Evolutionary conservation across 2,113 vertebrate genomes (phyloP), one percentile per base, ranked within the genome.

Genomic region (Apteryx mantelli): DNA sequence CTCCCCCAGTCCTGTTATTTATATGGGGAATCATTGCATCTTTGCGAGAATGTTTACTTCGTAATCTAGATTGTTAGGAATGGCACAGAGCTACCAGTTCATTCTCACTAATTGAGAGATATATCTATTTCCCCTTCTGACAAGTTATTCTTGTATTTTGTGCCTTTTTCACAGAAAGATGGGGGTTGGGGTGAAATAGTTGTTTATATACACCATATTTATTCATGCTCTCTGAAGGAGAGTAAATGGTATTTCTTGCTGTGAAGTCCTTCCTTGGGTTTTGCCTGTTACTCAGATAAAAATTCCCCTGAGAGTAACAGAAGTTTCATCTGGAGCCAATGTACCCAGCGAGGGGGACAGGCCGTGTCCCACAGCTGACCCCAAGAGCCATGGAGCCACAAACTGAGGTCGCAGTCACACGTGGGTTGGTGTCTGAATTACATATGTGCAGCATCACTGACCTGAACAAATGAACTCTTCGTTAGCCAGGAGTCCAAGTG

Each of bases 331-430:
- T n/a, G 32, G 60, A 74, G 30, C 10, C 38, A 25, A 20, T 14
- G 5, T 9, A 53, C 7, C 20, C 15, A 1, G 1, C 24, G 6
- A 30, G 3, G 18, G 2, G 13, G 13, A 53, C 30, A 84, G 74
- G 46, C 19, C 28, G 61, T 32, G 46, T 40, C 38, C 16, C 13
- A 26, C 30, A 52, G 16, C 14, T 65, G n/a, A 34, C 17, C 4
- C 1, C 32, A 38, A 38, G 52, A 86, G 17, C 11, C 52, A 6
- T 7, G 60, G n/a, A 65, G 18, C 53, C 26, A 63, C 36, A 48
- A 42, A 63, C 7, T 0, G 1, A 58, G 18, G 6, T 30, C 42
- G 13, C 2, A 14, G 6, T 25, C 42, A 20, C 2, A 14, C 15
- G 7, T 38, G 58, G 28, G 24, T 53, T 48, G 19, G 13, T 65